Evolutionary conservation across 2,113 vertebrate species (phyloP), one percentile per base, ranked within the genome.

Genomic region (Tichodroma muraria): DNA sequence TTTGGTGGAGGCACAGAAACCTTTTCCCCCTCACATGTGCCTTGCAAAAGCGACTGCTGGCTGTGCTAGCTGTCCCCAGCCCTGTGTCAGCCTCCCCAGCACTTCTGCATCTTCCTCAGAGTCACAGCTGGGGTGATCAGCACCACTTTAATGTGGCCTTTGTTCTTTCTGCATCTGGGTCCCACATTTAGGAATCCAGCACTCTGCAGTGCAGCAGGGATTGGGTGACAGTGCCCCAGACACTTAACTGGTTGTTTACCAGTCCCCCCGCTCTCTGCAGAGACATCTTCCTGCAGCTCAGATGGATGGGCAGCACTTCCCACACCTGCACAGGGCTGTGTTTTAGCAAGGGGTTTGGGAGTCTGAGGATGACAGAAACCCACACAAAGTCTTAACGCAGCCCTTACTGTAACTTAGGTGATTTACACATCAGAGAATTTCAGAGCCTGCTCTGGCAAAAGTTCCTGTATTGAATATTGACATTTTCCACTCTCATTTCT

Each of bases 101-200:
- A 3, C 89, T 92, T 91, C 97, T 90, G 11, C 11, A 0, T 90
- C 84, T 50, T 71, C 80, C 93, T 85, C 89, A 64, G 33, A 21
- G 84, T 72, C 90, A 2, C 13, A 59, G 91, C 88, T 80, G 28
- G 22, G 84, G 24, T 5, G 30, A 91, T 88, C 70, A 88, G 42
- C 56, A 50, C 33, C 56, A 5, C 98, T 98, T 97, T 97, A 56
- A 97, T 97, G 98, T 97, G 95, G 95, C 50, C 85, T 85, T 44
- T 64, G 94, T 86, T 94, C 87, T 86, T 94, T 47, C 81, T 84
- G 95, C 97, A 96, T 97, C 97, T 98, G 98, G 94, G 88, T 59
- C 42, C 92, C 97, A 97, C 94, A 92, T 98, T 97, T 89, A 66
- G 85, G 88, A 92, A 60, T 35, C 76, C 81, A 52, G 73, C 59